These are phyloP conservation scores for Aphelocoma coerulescens DNA, from an alignment of 2,113 vertebrate genomes.

Conservation along the genomic window DNA sequence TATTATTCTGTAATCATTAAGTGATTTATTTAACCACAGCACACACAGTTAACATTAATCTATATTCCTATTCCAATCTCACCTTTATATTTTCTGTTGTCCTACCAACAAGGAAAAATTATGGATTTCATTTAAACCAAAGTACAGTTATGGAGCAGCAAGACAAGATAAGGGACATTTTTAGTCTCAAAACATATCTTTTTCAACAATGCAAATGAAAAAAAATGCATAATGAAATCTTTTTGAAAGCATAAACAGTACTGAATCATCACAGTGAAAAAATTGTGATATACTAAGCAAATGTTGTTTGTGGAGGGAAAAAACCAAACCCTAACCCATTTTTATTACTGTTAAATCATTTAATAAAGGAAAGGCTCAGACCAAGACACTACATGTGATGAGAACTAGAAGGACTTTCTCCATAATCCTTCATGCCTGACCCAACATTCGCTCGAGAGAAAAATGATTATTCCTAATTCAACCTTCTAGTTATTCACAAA, in stretches of 20 bases:
- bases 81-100: constrained; percentile 2
- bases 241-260: neutral
- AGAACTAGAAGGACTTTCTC: neutral
- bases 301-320: neutral
- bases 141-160: neutral
- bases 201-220: neutral
- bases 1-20: neutral
- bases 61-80: neutral
- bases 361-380: neutral
- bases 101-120: constrained; percentile 1
- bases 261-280: neutral
- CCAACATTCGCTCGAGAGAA: rapidly evolving
- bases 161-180: neutral
- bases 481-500: neutral
- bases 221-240: neutral
- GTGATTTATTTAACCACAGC: constrained; percentile 1
- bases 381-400: neutral
- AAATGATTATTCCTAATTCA: neutral
- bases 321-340: neutral
- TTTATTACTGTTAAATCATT: neutral
- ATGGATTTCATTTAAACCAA: constrained; percentile 12
- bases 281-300: neutral
- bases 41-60: neutral
- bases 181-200: neutral
- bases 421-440: neutral